Evolutionary conservation across 1,140 invertebrate genomes (phyloP).

Genomic region (Megalopta genalis): DNA sequence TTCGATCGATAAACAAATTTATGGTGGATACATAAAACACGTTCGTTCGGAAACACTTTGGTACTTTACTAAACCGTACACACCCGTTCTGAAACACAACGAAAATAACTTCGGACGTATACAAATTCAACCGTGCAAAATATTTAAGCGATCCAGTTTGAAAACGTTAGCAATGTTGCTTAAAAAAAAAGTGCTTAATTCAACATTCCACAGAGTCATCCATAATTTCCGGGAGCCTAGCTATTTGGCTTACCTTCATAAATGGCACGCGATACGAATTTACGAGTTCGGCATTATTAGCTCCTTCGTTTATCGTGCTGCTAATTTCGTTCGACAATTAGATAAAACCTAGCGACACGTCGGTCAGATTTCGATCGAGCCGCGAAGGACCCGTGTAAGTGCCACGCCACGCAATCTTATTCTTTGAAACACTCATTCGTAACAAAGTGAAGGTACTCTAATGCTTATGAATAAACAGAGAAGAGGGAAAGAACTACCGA

Average conservation of each 20-base stretch:
- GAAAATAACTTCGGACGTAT: not conserved
- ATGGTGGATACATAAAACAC: not conserved
- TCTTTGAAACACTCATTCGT: slow-evolving; percentile 24
- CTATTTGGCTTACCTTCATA: slow-evolving; percentile 27
- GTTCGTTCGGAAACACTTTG: not conserved
- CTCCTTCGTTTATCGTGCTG: slow-evolving; percentile 6
- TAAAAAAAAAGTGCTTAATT: not conserved
- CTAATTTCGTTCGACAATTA: slow-evolving; percentile 23
- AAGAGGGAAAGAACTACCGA: not conserved
- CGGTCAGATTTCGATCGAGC: slow-evolving; percentile 10
- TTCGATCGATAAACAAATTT: slow-evolving; percentile 33
- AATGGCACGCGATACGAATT: slow-evolving; percentile 8
- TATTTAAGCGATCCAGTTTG: not conserved
- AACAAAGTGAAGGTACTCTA: slow-evolving; percentile 17
- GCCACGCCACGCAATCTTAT: slow-evolving; percentile 15
- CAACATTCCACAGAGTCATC: slow-evolving; percentile 5
- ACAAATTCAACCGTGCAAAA: not conserved
- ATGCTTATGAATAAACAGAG: slow-evolving; percentile 19
- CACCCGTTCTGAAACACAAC: not conserved
- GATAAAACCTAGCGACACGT: not conserved
- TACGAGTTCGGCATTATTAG: slow-evolving; percentile 24
- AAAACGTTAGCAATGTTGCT: not conserved
- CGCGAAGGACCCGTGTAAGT: not conserved
- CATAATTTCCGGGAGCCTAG: not conserved
- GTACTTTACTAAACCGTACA: too few species aligned